phyloP scores from a whole-genome alignment of 2,888 invertebrate species.

The Platypus cylindrus region DNA sequence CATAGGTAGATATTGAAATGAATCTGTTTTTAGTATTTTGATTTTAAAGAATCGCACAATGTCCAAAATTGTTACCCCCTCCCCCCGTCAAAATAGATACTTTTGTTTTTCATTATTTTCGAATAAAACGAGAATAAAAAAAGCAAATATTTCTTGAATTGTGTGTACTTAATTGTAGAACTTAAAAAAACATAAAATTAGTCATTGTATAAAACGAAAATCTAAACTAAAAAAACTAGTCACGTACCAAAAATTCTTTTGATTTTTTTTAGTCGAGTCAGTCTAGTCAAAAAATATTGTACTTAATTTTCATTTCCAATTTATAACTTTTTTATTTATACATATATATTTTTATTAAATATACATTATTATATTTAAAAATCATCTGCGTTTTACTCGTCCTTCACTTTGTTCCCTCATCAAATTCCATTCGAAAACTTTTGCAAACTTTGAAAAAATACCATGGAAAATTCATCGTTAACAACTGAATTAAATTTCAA shows the following conservation, averaged over 20 bases:
- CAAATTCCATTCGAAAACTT: too few relatives aligned
- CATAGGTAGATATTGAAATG: too few relatives aligned
- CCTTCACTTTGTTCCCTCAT: too few relatives aligned
- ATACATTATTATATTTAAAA: slow-evolving; percentile 24
- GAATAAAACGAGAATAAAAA: too few relatives aligned
- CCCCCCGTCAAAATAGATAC: too few relatives aligned
- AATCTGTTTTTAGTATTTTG: slow-evolving; percentile 19
- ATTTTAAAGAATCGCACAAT: slow-evolving; percentile 22
- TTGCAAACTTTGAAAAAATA: too few relatives aligned
- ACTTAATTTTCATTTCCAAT: slow-evolving; percentile 21
- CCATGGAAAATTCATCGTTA: too few relatives aligned
- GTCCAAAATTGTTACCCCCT: slow-evolving; percentile 24
- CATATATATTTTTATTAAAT: slow-evolving; percentile 26
- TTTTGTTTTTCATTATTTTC: too few relatives aligned
- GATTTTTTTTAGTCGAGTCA: slow-evolving; percentile 21
- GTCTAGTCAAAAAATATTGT: slow-evolving; percentile 21
- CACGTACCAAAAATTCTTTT: slow-evolving; percentile 19
- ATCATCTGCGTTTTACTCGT: slow-evolving; percentile 4
- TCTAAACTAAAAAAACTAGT: slow-evolving; percentile 22
- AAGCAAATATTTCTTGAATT: slow-evolving; percentile 24
- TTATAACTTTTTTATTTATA: slow-evolving; percentile 22
- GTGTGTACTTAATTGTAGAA: slow-evolving; percentile 26
- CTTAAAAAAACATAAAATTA: too few relatives aligned
- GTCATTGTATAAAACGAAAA: slow-evolving; percentile 17
- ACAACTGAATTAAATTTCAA: too few relatives aligned